A percentile compares a stretch with the other conserved stretches of the same genome.
These are phyloP conservation scores for Ormyrus labotus DNA, from an alignment of 2,888 invertebrate genomes.

Conservation along the genomic window DNA sequence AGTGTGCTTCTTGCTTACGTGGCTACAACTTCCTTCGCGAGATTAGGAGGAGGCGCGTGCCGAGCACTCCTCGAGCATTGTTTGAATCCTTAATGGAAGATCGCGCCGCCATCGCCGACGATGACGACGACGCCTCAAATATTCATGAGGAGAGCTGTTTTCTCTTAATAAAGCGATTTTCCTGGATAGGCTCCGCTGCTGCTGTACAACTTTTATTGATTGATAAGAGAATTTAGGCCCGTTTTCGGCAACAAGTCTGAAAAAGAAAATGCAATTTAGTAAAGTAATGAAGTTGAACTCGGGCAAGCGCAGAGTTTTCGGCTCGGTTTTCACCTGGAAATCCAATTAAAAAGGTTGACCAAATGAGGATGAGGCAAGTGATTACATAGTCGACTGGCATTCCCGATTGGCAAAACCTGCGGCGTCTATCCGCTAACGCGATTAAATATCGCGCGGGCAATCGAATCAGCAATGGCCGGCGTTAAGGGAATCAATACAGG, in stretches of 20 bases:
- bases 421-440: conserved; percentile 2
- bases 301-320: neutral
- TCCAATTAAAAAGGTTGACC: neutral
- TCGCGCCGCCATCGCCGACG: conserved; percentile 1
- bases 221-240: neutral
- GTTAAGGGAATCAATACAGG: conserved; percentile 49
- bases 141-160: conserved; percentile 26
- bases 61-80: conserved; percentile 7
- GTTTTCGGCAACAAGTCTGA: too few relatives aligned
- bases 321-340: neutral
- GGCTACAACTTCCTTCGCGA: conserved; percentile 46
- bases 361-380: neutral
- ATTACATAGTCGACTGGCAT: conserved; percentile 12
- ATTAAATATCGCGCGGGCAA: conserved; percentile 34
- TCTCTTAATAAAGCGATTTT: conserved; percentile 26
- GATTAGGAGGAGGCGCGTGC: conserved; percentile 45
- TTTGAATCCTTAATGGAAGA: conserved; percentile 34
- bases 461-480: conserved; percentile 42
- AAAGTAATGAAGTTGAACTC: too few relatives aligned
- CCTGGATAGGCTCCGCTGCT: neutral
- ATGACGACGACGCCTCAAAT: conserved; percentile 27
- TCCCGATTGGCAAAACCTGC: conserved; percentile 25
- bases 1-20: conserved; percentile 23
- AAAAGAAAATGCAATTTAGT: too few relatives aligned
- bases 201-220: conserved; percentile 10